Conservation (phyloP, 2,797 vertebrate species). For the Channallabes apus region DNA sequence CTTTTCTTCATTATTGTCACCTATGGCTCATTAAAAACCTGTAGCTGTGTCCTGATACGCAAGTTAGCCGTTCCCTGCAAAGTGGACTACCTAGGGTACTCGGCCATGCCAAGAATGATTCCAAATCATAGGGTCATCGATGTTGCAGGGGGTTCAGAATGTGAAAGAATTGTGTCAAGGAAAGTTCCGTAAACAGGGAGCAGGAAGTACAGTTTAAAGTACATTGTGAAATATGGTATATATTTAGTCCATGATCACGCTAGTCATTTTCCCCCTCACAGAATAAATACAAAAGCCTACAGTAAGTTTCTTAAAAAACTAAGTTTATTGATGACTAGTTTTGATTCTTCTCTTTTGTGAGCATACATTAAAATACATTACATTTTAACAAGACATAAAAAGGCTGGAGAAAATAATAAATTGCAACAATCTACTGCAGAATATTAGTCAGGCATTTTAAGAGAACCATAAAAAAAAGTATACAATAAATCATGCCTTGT, state of each 20-base stretch:
- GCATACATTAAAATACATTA: background rate
- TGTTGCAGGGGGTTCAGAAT: too few species aligned
- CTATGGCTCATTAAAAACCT: background rate
- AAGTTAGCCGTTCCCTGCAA: too few species aligned
- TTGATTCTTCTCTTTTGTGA: background rate
- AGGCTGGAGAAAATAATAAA: background rate
- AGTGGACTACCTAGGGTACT: too few species aligned
- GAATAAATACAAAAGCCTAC: constrained; percentile 6
- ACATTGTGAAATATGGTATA: background rate
- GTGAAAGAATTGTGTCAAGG: too few species aligned
- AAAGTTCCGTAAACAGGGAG: too few species aligned
- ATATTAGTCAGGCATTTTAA: background rate
- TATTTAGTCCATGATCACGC: background rate
- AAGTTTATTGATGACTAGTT: constrained; percentile 22
- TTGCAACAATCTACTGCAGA: background rate
- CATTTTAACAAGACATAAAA: background rate
- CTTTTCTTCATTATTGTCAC: background rate
- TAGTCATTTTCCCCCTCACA: background rate
- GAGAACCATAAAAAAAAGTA: constrained; percentile 5
- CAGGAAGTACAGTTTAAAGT: too few species aligned
- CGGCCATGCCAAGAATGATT: too few species aligned
- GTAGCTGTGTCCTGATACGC: too few species aligned
- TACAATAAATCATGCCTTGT: background rate
- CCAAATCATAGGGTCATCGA: too few species aligned
- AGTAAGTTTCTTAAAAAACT: constrained; percentile 23